These are phyloP conservation scores for Leptinotarsa texana DNA, from an alignment of 1,140 invertebrate species.

Conservation along the genomic window DNA sequence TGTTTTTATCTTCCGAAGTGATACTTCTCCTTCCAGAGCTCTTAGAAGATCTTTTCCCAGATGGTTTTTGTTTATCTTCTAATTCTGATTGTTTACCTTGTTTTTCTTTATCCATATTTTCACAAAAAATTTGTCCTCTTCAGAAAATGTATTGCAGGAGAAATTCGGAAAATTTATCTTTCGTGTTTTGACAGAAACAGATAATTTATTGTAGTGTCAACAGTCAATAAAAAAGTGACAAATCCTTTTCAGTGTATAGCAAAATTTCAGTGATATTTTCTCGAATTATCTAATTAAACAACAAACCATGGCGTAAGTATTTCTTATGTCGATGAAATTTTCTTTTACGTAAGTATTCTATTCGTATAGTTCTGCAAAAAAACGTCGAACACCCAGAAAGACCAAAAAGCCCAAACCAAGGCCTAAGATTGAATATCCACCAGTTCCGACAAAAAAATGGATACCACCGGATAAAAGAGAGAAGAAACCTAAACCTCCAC, in stretches of 20 bases:
- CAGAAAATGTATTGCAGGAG: background rate
- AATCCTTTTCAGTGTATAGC: background rate
- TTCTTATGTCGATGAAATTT: no score
- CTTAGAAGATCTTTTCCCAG: background rate
- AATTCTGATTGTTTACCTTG: background rate
- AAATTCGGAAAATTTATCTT: background rate
- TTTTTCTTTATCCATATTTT: background rate
- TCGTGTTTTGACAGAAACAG: constrained; percentile 3
- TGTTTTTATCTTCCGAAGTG: background rate
- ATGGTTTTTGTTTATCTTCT: no score
- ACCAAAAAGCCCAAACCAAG: constrained; percentile 1
- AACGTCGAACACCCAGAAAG: background rate
- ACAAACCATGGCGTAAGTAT: background rate
- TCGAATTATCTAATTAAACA: no score
- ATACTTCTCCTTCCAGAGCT: background rate
- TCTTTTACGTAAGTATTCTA: no score
- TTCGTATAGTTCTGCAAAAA: background rate
- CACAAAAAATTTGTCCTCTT: background rate
- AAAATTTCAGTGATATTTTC: background rate
- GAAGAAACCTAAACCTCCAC: constrained; percentile 33
- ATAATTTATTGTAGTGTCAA: background rate
- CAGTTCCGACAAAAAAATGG: constrained; percentile 49
- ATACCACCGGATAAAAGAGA: constrained; percentile 47
- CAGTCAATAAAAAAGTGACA: no score
- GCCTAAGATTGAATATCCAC: constrained; percentile 43